A percentile compares a stretch with the other conserved stretches of the same genome.
Conservation (phyloP, 2,797 vertebrate species). For the Sparus aurata region DNA sequence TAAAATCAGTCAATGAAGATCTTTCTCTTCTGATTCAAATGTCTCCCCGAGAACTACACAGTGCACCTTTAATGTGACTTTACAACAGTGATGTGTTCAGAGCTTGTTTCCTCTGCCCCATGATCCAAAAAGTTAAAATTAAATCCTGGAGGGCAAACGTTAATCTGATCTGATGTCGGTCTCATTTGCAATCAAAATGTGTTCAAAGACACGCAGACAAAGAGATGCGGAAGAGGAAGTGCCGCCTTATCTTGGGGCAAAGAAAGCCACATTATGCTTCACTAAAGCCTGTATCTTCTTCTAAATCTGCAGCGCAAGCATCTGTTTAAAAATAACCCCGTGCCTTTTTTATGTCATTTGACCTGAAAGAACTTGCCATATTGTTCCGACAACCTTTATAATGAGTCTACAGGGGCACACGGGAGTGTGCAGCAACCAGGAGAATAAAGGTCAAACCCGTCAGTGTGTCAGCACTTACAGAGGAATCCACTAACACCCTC, state of each 20-base stretch:
- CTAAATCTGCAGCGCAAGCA: slow-evolving; percentile 1
- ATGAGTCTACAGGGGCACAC: not conserved
- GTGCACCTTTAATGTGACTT: not conserved
- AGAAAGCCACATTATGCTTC: not conserved
- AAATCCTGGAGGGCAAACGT: not conserved
- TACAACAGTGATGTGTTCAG: not conserved
- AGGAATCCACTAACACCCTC: not conserved
- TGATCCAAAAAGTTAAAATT: not conserved
- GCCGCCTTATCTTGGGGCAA: too few relatives aligned
- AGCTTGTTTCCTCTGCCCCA: not conserved
- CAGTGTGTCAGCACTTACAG: not conserved
- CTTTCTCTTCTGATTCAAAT: too few relatives aligned
- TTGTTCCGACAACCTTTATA: not conserved
- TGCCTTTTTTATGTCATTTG: not conserved
- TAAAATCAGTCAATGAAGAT: too few relatives aligned
- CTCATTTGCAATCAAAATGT: not conserved
- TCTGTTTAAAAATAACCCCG: not conserved
- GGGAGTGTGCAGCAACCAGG: not conserved
- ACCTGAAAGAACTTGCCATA: not conserved
- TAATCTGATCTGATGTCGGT: not conserved
- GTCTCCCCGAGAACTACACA: too few relatives aligned
- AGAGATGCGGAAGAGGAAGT: not conserved
- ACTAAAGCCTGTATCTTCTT: not conserved
- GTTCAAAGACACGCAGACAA: not conserved
- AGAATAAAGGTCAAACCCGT: slow-evolving; percentile 1